Evolutionary conservation across 1,140 invertebrate species (phyloP), one percentile per base, ranked within the genome.

Genomic region (Maconellicoccus hirsutus): DNA sequence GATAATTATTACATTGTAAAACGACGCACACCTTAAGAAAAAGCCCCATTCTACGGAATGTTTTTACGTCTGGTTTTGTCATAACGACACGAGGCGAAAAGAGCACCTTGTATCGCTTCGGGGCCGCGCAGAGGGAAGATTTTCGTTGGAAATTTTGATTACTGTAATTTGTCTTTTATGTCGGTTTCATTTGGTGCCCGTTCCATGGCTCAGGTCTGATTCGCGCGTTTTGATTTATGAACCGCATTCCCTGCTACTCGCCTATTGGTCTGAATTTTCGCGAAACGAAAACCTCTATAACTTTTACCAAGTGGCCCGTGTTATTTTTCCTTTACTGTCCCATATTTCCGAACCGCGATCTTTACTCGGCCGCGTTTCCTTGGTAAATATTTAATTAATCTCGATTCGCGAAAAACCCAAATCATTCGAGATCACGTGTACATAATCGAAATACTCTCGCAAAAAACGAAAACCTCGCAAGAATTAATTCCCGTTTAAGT

Each of bases 121-220:
- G 42, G 42, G 42, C n/a, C n/a, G n/a, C n/a, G n/a, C 6, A 52
- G 42, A 33, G 29, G 29, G 29, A 52, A 4, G 12, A 52, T 52
- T 52, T 52, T 52, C 42, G 42, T 19, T 19, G 42, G 42, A 52
- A 52, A 52, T 52, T 52, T 52, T 52, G 42, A 52, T 52, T 52
- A 52, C 42, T 52, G 42, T 52, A 52, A 52, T 52, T 52, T 52
- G 42, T 52, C 42, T 52, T 52, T 52, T 52, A 52, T 52, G 42
- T 52, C 42, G 42, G 42, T 52, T 52, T 52, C 42, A 52, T 52
- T 52, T 52, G 42, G 12, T 52, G n/a, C 42, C 29, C 42, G 42
- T 52, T 52, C 42, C n/a, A 52, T 16, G n/a, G 29, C 42, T 6
- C 12, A 3, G n/a, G 42, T 52, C 42, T 52, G 42, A 52, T 52